Percentiles rank a stretch among this genome's conserved stretches.
phyloP scores from a whole-genome alignment of 2,888 invertebrate species.

The Xestia rhomboidea region DNA sequence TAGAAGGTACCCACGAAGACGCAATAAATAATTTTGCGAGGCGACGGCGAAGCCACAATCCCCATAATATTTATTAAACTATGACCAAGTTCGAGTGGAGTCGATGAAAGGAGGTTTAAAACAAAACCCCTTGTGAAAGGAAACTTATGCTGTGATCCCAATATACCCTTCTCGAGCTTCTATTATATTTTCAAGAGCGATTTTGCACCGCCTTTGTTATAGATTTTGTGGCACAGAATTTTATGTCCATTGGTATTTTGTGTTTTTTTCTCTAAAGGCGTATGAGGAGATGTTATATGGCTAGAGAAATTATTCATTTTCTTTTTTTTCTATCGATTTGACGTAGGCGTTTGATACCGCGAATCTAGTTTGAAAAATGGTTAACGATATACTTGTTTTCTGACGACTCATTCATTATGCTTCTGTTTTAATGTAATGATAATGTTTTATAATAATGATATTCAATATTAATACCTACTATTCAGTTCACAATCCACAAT shows the following conservation, averaged over 20 bases:
- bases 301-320: neutral
- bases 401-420: neutral
- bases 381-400: neutral
- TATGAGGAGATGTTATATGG: conserved; percentile 6
- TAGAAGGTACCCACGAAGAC: conserved; percentile 62
- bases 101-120: conserved; percentile 72
- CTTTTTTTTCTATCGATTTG: neutral
- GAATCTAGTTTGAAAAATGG: neutral
- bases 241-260: conserved; percentile 38
- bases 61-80: conserved; percentile 76
- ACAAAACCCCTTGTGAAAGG: conserved; percentile 75
- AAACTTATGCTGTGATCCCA: conserved; percentile 76
- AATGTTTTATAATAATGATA: neutral
- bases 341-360: neutral
- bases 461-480: conserved; percentile 1
- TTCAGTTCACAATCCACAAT: neutral
- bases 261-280: conserved; percentile 20
- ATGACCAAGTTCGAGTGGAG: conserved; percentile 59
- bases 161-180: conserved; percentile 70
- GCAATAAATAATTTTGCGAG: conserved; percentile 73
- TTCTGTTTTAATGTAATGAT: conserved; percentile 3
- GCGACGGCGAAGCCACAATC: conserved; percentile 57
- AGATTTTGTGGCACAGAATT: conserved; percentile 45
- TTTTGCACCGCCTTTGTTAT: conserved; percentile 47
- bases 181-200: conserved; percentile 69